Conservation (phyloP, 2,113 vertebrate genomes). For the Notechis scutatus region DNA sequence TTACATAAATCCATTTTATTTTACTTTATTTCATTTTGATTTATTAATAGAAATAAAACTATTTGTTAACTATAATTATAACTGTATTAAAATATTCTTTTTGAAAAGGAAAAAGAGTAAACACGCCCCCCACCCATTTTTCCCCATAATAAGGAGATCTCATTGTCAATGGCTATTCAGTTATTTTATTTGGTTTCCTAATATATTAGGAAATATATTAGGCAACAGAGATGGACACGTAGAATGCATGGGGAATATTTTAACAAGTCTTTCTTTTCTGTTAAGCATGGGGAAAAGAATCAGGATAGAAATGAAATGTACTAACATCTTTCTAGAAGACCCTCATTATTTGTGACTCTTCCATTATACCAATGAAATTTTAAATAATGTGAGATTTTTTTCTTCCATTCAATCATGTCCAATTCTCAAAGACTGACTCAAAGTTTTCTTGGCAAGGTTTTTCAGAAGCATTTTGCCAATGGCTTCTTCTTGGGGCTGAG, state of each 20-base stretch:
- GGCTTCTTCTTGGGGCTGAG: not conserved
- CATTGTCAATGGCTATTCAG: not conserved
- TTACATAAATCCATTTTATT: conserved; percentile 24
- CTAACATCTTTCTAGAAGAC: not conserved
- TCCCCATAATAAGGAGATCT: not conserved
- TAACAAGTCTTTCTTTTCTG: not conserved
- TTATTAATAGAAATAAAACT: conserved; percentile 32
- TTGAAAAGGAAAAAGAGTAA: not conserved
- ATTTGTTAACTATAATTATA: not conserved
- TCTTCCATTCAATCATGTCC: not conserved
- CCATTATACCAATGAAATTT: not conserved
- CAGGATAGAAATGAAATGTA: not conserved
- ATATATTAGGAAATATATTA: not conserved
- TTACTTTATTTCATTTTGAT: conserved; percentile 1
- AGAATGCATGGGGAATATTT: not conserved
- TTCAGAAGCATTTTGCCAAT: not conserved
- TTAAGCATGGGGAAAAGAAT: not conserved
- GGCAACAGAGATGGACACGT: not conserved
- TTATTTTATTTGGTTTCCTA: not conserved
- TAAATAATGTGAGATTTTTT: not conserved
- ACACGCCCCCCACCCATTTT: not conserved
- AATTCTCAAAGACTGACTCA: not conserved
- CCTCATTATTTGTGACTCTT: not conserved
- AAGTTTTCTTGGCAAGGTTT: not conserved
- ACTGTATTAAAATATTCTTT: not conserved